Percentiles rank a stretch among this genome's conserved stretches.
These are phyloP conservation scores for Litocranius walleri DNA, from an alignment of 2,113 vertebrate species.

Conservation along the genomic window DNA sequence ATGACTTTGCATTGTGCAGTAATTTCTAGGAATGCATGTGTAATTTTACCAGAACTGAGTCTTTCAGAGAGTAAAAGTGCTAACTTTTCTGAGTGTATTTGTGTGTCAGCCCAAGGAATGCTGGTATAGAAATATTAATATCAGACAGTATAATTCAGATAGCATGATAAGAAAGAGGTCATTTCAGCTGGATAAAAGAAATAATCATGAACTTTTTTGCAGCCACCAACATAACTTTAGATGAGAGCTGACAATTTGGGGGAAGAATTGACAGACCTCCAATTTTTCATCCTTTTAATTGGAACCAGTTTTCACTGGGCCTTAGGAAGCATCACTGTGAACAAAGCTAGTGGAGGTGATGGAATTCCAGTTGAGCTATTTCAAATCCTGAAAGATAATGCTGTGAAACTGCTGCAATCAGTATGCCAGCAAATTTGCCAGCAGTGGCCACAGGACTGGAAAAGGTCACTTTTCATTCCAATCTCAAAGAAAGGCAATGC, in stretches of 20 bases:
- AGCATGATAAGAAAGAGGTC: not conserved
- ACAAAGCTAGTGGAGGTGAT: not conserved
- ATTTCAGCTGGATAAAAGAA: not conserved
- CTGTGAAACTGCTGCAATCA: not conserved
- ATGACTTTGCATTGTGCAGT: not conserved
- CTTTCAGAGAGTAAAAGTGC: not conserved
- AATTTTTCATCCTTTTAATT: not conserved
- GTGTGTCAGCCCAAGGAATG: not conserved
- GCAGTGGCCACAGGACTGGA: not conserved
- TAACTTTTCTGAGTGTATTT: not conserved
- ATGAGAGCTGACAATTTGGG: not conserved
- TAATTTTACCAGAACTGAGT: not conserved
- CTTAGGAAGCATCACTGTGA: not conserved
- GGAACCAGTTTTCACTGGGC: not conserved
- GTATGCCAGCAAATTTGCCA: not conserved
- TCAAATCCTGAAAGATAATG: not conserved
- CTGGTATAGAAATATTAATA: not conserved
- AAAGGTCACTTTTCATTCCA: not conserved
- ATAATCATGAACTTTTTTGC: not conserved
- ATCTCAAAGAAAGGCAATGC: not conserved
- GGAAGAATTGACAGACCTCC: not conserved
- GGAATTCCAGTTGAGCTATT: not conserved
- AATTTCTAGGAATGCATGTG: not conserved
- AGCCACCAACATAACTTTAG: not conserved
- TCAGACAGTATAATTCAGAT: not conserved